Evolutionary conservation across 2,113 vertebrate genomes (phyloP).

Genomic region (Aegotheles bennettii): DNA sequence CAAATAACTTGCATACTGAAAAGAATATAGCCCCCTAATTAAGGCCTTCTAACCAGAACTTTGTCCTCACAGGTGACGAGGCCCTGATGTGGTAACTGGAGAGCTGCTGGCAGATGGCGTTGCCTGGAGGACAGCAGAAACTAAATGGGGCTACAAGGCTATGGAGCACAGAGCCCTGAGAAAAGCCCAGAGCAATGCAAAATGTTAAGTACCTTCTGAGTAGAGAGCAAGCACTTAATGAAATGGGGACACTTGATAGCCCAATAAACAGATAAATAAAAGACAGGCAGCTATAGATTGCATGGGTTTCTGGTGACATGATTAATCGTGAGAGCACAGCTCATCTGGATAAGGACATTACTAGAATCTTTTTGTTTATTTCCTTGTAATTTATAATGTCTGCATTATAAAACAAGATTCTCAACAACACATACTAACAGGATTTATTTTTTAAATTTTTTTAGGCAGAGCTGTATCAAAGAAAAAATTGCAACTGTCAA

Average conservation of each 20-base stretch:
- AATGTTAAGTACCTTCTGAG: neutral
- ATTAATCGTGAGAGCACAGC: neutral
- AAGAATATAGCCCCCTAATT: neutral
- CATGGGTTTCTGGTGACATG: neutral
- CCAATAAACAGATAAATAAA: slow-evolving; percentile 15
- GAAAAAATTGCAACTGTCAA: neutral
- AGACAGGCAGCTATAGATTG: neutral
- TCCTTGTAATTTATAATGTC: neutral
- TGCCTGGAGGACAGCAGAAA: neutral
- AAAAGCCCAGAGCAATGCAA: neutral
- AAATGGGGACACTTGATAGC: neutral
- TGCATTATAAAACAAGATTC: neutral
- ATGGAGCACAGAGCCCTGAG: neutral
- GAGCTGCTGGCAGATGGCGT: neutral
- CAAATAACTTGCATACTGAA: neutral
- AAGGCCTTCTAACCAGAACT: neutral
- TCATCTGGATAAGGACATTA: neutral
- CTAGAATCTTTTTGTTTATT: neutral
- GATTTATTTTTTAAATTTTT: neutral
- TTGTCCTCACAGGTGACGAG: neutral
- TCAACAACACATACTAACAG: neutral
- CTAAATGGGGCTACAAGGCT: neutral
- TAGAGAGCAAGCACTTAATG: neutral
- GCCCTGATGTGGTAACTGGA: neutral
- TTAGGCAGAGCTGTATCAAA: neutral